Evolutionary conservation across 2,797 vertebrate genomes (phyloP), one percentile per base, ranked within the genome.

Genomic region (Psittacula echo): DNA sequence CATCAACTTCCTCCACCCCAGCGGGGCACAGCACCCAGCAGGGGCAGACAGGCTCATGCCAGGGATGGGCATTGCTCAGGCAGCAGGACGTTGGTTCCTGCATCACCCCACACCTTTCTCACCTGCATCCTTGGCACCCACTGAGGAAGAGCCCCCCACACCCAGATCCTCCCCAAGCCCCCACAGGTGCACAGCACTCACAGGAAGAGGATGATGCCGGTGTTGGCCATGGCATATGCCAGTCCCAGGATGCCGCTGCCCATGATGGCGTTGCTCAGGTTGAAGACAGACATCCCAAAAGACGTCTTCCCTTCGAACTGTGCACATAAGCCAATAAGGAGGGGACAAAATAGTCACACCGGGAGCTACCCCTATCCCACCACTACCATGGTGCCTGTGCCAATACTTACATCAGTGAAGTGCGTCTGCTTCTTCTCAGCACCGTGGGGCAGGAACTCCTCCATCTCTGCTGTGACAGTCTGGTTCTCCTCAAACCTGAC

Each of bases 231-330:
- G 94, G 99, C 99, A 9, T 99, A 99, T 39, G 99, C 99, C 95
- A 99, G 97, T 71, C 99, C 99, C 96, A 99, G 98, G 97, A 99
- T 99, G 75, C 99, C 99, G 20, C 99, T 99, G 96, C 99, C 99
- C 99, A 99, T 99, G 94, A 99, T 99, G 85, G 99, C 99, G 8
- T 99, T 99, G 90, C 99, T 99, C 94, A 99, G 98, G 97, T 99
- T 99, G 98, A 99, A 99, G 93, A 99, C 98, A 0, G 99, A 99
- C 99, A 99, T 99, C 76, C 99, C 99, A 0, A 99, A 99, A 4
- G 99, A 99, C 2, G 99, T 99, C 97, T 99, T 99, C 93, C 99
- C 99, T 98, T 99, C 99, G 39, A 99, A 99, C 99, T 99, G 96
- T 34, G 18, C 80, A 67, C 11, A 76, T 12, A 34, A 82, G 62